Evolutionary conservation across 2,888 invertebrate genomes (phyloP).

Genomic region (Ornithoptera priamus): DNA sequence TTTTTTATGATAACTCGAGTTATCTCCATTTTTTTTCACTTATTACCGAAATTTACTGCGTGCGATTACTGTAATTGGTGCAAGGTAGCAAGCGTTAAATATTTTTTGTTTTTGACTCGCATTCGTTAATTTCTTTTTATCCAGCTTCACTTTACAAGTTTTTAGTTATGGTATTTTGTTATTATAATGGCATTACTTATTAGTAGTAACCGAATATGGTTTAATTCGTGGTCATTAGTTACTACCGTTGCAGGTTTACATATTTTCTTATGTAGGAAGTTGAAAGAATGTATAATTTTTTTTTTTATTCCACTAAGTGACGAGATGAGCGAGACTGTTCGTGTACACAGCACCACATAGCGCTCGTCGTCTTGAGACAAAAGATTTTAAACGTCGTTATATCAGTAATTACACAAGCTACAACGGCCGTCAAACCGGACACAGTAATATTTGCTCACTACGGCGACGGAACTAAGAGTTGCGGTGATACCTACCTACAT

Average conservation of each 20-base stretch:
- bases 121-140: slow-evolving; percentile 16
- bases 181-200: slow-evolving; percentile 1
- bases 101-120: slow-evolving; percentile 17
- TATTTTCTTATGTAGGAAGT: neutral
- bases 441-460: too few relatives aligned
- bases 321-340: too few relatives aligned
- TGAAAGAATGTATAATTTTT: neutral
- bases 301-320: neutral
- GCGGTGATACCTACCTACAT: too few relatives aligned
- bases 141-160: slow-evolving; percentile 10
- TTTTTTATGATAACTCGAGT: slow-evolving; percentile 2
- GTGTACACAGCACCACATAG: too few relatives aligned
- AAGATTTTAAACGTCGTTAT: too few relatives aligned
- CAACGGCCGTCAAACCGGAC: too few relatives aligned
- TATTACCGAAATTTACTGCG: slow-evolving; percentile 17
- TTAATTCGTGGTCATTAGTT: neutral
- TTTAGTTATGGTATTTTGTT: slow-evolving; percentile 8
- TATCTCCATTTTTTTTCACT: slow-evolving; percentile 4
- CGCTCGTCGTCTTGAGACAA: too few relatives aligned
- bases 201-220: neutral
- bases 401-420: too few relatives aligned
- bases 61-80: slow-evolving; percentile 23
- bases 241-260: neutral
- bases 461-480: too few relatives aligned
- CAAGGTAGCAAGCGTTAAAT: slow-evolving; percentile 13